Conservation (phyloP, 2,797 vertebrate genomes). For the Neosilurus mollespiculum region DNA sequence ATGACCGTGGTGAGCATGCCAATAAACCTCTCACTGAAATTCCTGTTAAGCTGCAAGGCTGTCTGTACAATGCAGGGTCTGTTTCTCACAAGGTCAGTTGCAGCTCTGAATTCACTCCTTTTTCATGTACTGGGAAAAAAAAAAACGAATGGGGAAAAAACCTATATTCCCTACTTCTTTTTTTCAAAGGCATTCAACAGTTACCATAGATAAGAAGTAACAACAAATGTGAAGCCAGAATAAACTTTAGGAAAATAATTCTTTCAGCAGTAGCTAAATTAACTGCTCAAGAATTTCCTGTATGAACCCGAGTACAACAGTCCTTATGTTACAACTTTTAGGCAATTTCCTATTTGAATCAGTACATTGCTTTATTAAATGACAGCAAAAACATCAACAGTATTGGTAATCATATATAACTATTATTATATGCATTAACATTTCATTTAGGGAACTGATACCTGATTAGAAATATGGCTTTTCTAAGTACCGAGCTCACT, state of each 20-base stretch:
- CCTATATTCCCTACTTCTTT: background rate
- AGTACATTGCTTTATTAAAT: background rate
- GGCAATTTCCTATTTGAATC: background rate
- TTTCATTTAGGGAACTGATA: background rate
- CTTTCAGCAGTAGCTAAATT: slow-evolving; percentile 58
- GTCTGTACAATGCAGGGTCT: slow-evolving; percentile 35
- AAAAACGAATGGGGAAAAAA: too few relatives aligned
- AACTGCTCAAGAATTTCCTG: slow-evolving; percentile 64
- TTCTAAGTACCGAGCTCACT: background rate
- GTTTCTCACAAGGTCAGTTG: slow-evolving; percentile 27
- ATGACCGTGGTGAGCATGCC: slow-evolving; percentile 17
- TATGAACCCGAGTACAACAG: slow-evolving; percentile 19
- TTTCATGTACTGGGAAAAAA: background rate
- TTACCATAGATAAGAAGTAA: background rate
- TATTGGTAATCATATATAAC: background rate
- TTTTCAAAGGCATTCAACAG: background rate
- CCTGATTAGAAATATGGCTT: background rate
- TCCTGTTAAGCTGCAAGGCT: slow-evolving; percentile 19
- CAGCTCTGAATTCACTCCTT: background rate
- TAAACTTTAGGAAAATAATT: slow-evolving; percentile 45
- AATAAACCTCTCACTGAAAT: slow-evolving; percentile 30
- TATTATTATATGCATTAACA: background rate
- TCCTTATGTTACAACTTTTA: background rate
- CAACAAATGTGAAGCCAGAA: slow-evolving; percentile 3
- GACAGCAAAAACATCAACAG: background rate